Base-by-base conservation (phyloP, 2,113 vertebrate genomes). In the Lota lota region DNA sequence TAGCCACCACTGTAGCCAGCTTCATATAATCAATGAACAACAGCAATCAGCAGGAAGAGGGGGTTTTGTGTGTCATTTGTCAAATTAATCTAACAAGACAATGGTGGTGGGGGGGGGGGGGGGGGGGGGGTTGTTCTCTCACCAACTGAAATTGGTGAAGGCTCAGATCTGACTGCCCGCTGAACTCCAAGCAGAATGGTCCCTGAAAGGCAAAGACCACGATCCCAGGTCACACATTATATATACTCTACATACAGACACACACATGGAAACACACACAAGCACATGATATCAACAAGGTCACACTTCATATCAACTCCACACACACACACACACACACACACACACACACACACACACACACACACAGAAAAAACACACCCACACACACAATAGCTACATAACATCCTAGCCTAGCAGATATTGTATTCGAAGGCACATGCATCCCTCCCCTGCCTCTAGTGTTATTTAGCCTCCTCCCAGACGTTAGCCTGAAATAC, bases 121-220 rank as follows among this genome's bases (percentile, higher is more conserved):
- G 36, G 36, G 40, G 40, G 8, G 40, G 40, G 40, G 40, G 7
- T 47, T 47, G 40, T 47, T 92, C 90, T 93, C 92, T 93, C 92
- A 93, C 91, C 91, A 91, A 92, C 85, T 92, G 91, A 88, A 92
- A 92, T 92, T 92, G 91, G 89, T 91, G 89, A 90, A 92, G 89
- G 87, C 85, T 91, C 90, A 92, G 90, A 90, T 92, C 91, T 87
- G 88, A 87, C 87, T 91, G 91, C 91, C 91, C 89, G 61, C 88
- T 88, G 84, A 93, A 88, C 89, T 92, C 88, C 88, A 89, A 92
- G 90, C 92, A 91, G 90, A 92, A 88, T 83, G 92, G 89, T 77
- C 90, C 90, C 92, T 93, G 92, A 81, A 93, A 92, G 88, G 92
- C 88, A 93, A 92, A 93, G 89, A 93, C 78, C 91, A 92, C 68